Base-by-base conservation (phyloP, 2,888 invertebrate species). In the Baccha elongata region DNA sequence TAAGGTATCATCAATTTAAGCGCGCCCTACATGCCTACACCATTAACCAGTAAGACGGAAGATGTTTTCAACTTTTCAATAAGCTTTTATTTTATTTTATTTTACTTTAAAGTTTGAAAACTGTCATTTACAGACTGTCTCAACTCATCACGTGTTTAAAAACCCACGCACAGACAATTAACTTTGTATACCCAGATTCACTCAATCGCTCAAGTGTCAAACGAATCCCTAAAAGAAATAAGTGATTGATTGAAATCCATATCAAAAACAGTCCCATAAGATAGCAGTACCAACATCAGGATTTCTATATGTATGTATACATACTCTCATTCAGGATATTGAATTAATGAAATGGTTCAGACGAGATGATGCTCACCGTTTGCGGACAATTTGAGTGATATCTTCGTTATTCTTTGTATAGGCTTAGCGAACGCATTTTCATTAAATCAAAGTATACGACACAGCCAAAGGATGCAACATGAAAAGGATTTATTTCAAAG, bases 401-500 rank as follows among this genome's bases (percentile, higher is more conserved):
- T 40, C 52, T 68, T 68, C 46, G 23, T 65, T 73, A 21, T 35
- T 21, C 50, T 72, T 48, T 48, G 17, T 55, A 11, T 19, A 40
- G 64, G 17, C 48, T 53, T 15, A 42, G 68, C 42, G 62, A 42
- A 74, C 48, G 74, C 50, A 64, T 74, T 74, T n/a, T 64, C 69
- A 80, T 74, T 69, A 48, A 73, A 79, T 68, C 58, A 58, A 65
- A 80, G 68, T 74, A 69, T 74, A 50, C 11, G 48, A 26, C 19
- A 46, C 40, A 13, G 19, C 26, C 23, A 26, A 40, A 58, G 58
- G 58, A 58, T 40, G 40, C 23, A 58, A 15, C 15, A 40, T 21
- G 21, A 13, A 65, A 72, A 52, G 52, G 72, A 79, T 73, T 79
- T 37, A 60, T 79, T 67, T 73, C 42, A 60, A 60, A 42, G 52